Conservation (phyloP, 1,140 invertebrate genomes). For the Pogonus chalceus region DNA sequence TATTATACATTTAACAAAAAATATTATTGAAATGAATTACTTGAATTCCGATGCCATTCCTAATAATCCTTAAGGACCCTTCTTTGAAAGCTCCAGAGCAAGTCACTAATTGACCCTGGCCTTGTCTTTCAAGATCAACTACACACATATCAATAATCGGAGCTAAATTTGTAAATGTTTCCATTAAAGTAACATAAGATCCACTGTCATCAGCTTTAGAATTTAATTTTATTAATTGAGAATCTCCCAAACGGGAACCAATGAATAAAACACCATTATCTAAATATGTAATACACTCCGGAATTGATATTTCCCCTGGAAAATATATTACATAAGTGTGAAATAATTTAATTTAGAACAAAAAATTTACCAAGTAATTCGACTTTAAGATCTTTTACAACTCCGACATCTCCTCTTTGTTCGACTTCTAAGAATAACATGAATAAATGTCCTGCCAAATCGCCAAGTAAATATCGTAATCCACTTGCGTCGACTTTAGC, state of each 20-base stretch:
- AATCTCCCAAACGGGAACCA: slow-evolving; percentile 93
- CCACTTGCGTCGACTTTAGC: slow-evolving; percentile 88
- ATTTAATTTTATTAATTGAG: slow-evolving; percentile 87
- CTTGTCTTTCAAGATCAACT: slow-evolving; percentile 91
- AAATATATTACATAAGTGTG: neutral
- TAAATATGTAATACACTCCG: slow-evolving; percentile 96
- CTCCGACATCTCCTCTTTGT: slow-evolving; percentile 60
- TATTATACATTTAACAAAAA: slow-evolving; percentile 48
- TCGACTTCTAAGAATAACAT: slow-evolving; percentile 91
- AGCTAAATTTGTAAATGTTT: slow-evolving; percentile 93
- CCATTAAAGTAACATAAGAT: slow-evolving; percentile 89
- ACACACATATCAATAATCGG: slow-evolving; percentile 98
- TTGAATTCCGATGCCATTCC: slow-evolving; percentile 88
- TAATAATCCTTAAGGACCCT: slow-evolving; percentile 91
- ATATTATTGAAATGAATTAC: slow-evolving; percentile 7
- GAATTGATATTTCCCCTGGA: slow-evolving; percentile 83
- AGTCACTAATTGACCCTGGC: slow-evolving; percentile 95
- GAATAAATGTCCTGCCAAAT: slow-evolving; percentile 89
- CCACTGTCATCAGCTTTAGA: slow-evolving; percentile 73
- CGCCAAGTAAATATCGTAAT: slow-evolving; percentile 84
- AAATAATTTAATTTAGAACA: neutral
- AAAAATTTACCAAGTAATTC: slow-evolving; percentile 67
- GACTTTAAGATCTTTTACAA: slow-evolving; percentile 86
- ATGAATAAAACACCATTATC: slow-evolving; percentile 98
- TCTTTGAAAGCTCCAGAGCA: slow-evolving; percentile 97